Conservation (phyloP, 2,113 vertebrate genomes). For the Psittacula cyanocephala region DNA sequence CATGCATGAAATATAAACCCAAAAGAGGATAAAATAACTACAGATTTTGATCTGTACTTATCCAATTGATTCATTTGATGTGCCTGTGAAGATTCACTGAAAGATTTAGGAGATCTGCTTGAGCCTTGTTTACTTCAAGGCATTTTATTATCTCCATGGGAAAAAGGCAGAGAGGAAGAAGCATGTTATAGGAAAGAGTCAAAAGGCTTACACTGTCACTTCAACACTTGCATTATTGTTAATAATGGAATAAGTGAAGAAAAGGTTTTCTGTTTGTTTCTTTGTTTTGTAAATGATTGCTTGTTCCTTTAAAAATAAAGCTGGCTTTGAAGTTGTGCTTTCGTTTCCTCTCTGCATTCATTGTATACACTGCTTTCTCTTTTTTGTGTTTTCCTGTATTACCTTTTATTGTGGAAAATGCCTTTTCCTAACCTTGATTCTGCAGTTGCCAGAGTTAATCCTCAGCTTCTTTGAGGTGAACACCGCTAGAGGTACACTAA, state of each 20-base stretch:
- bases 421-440: neutral
- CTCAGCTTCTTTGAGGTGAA: neutral
- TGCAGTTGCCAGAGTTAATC: neutral
- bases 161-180: neutral
- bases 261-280: neutral
- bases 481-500: neutral
- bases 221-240: constrained; percentile 1
- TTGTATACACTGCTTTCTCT: neutral
- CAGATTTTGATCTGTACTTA: neutral
- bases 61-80: neutral
- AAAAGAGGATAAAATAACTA: neutral
- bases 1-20: neutral
- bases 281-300: neutral
- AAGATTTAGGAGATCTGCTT: neutral
- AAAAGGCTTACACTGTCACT: neutral
- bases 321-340: neutral
- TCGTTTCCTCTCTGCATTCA: neutral
- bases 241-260: neutral
- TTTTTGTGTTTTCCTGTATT: neutral
- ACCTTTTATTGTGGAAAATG: neutral
- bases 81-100: neutral
- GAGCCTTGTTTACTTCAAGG: neutral
- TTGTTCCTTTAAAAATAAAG: neutral
- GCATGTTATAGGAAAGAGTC: neutral
- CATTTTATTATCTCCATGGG: neutral